Evolutionary conservation across 2,888 invertebrate genomes (phyloP).

Genomic region (Cybosia mesomella): DNA sequence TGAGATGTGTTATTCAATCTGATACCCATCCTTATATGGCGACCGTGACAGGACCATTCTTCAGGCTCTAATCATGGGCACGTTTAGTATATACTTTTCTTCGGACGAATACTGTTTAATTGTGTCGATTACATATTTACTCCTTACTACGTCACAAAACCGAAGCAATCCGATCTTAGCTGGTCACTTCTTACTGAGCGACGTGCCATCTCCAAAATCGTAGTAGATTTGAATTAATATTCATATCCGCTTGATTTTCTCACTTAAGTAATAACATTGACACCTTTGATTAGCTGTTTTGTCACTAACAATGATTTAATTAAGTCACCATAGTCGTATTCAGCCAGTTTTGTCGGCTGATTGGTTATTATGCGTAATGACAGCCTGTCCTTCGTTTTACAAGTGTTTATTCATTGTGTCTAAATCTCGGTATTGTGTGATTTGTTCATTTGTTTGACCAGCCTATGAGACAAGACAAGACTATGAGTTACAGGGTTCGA

Average conservation of each 20-base stretch:
- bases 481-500: not conserved
- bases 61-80: too few relatives aligned
- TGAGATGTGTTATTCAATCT: too few relatives aligned
- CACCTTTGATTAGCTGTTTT: constrained; percentile 52
- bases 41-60: too few relatives aligned
- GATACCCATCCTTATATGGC: too few relatives aligned
- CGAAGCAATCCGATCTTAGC: too few relatives aligned
- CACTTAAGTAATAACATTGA: constrained; percentile 28
- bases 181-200: too few relatives aligned
- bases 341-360: constrained; percentile 44
- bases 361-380: constrained; percentile 46
- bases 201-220: too few relatives aligned
- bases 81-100: too few relatives aligned
- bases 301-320: constrained; percentile 61
- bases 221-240: not conserved
- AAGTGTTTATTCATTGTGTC: constrained; percentile 29
- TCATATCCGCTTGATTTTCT: constrained; percentile 19
- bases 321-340: constrained; percentile 51
- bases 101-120: too few relatives aligned
- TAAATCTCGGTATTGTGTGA: constrained; percentile 15
- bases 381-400: constrained; percentile 30
- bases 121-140: too few relatives aligned
- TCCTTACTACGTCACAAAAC: too few relatives aligned
- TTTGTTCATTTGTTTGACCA: constrained; percentile 12
- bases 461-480: too few relatives aligned